phyloP scores from a whole-genome alignment of 2,113 vertebrate species.

The Siphamia tubifer region DNA sequence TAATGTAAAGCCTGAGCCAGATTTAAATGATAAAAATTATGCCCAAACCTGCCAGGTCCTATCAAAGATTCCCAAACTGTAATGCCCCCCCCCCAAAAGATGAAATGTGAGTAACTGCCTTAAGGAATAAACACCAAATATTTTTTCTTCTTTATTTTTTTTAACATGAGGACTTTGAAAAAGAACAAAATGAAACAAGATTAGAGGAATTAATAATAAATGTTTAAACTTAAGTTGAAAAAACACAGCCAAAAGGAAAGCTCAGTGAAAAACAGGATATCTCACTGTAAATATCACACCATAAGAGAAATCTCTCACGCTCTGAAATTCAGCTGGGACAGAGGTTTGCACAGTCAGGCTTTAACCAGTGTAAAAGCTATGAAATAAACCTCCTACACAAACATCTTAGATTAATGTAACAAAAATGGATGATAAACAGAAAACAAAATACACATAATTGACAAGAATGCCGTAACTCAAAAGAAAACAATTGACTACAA shows the following conservation, averaged over 20 bases:
- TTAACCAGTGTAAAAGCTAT: constrained; percentile 23
- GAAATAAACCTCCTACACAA: constrained; percentile 6
- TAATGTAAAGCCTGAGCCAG: too few species aligned
- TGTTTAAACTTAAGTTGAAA: constrained; percentile 28
- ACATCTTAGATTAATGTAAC: constrained; percentile 18
- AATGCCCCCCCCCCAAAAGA: too few species aligned
- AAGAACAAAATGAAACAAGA: constrained; percentile 34
- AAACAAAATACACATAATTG: constrained; percentile 11
- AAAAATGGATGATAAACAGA: neutral
- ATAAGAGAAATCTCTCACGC: constrained; percentile 32
- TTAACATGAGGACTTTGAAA: constrained; percentile 53
- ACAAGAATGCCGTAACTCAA: constrained; percentile 2
- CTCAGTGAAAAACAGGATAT: constrained; percentile 13
- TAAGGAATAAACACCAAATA: constrained; percentile 3
- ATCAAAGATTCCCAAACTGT: too few species aligned
- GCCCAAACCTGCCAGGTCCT: too few species aligned
- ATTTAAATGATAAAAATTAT: too few species aligned
- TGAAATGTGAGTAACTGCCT: neutral
- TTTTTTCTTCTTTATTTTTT: constrained; percentile 41
- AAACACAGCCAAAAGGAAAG: constrained; percentile 51
- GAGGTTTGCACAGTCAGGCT: constrained; percentile 52
- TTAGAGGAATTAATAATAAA: constrained; percentile 46
- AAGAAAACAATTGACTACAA: constrained; percentile 5
- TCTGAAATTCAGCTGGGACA: constrained; percentile 41
- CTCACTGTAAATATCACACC: constrained; percentile 37